phyloP scores from a whole-genome alignment of 2,797 vertebrate genomes.

The Micropoecilia bifurca region DNA sequence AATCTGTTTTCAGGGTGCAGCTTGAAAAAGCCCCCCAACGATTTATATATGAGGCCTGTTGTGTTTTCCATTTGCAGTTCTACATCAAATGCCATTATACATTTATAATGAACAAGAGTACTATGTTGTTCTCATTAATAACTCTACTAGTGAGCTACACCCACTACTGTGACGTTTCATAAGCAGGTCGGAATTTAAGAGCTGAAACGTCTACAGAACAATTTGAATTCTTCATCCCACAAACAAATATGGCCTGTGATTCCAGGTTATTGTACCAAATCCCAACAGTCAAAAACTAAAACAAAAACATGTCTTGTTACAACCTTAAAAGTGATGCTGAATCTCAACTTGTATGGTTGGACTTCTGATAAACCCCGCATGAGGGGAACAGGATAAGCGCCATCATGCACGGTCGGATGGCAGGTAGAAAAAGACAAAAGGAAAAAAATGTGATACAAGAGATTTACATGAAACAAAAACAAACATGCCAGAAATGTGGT shows the following conservation, averaged over 20 bases:
- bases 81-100: background rate
- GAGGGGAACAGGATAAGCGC: background rate
- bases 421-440: background rate
- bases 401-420: background rate
- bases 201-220: background rate
- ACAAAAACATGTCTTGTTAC: background rate
- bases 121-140: background rate
- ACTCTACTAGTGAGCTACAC: background rate
- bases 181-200: background rate
- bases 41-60: background rate
- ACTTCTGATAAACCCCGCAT: background rate
- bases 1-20: background rate
- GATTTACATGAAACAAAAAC: conserved; percentile 20
- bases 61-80: background rate
- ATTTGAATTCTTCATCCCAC: background rate
- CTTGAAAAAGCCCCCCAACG: background rate
- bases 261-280: background rate
- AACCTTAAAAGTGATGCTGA: background rate
- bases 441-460: background rate
- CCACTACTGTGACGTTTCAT: background rate
- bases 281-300: background rate
- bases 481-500: conserved; percentile 17
- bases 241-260: background rate
- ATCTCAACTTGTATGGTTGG: background rate
- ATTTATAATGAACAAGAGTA: background rate